Evolutionary conservation across 2,888 invertebrate species (phyloP).

Genomic region (Aphodius sticticus): DNA sequence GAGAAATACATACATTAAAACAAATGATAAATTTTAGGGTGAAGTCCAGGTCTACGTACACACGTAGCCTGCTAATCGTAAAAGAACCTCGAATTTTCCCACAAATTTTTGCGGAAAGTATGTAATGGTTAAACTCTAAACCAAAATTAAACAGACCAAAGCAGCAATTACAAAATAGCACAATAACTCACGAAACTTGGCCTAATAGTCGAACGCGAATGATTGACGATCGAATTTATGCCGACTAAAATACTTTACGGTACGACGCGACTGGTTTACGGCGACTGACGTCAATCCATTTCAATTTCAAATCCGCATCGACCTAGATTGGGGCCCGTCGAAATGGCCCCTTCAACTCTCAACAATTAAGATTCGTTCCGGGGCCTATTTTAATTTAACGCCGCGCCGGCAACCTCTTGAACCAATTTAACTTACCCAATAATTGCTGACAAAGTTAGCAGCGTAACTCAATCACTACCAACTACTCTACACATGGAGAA

Average conservation of each 20-base stretch:
- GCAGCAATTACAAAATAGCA: background rate
- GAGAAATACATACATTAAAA: too few species aligned
- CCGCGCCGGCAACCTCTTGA: background rate
- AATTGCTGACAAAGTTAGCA: background rate
- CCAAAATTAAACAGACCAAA: background rate
- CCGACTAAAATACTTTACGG: background rate
- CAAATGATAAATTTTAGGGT: too few species aligned
- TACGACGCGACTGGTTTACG: background rate
- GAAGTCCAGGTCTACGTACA: too few species aligned
- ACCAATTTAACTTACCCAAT: background rate
- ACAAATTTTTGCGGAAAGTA: too few species aligned
- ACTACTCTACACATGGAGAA: background rate
- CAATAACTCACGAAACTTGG: background rate
- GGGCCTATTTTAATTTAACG: constrained; percentile 4
- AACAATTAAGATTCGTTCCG: background rate
- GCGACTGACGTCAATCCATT: background rate
- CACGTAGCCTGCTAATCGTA: too few species aligned
- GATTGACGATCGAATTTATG: background rate
- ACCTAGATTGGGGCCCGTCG: background rate
- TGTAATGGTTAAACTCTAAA: too few species aligned
- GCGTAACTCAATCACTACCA: background rate
- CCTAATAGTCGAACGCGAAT: background rate
- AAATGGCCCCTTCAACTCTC: background rate
- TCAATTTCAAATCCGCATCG: background rate
- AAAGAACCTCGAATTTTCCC: too few species aligned